Evolutionary conservation across 53 echinoderm and acorn worm species (phyloP).

Genomic region (Antedon mediterranea): DNA sequence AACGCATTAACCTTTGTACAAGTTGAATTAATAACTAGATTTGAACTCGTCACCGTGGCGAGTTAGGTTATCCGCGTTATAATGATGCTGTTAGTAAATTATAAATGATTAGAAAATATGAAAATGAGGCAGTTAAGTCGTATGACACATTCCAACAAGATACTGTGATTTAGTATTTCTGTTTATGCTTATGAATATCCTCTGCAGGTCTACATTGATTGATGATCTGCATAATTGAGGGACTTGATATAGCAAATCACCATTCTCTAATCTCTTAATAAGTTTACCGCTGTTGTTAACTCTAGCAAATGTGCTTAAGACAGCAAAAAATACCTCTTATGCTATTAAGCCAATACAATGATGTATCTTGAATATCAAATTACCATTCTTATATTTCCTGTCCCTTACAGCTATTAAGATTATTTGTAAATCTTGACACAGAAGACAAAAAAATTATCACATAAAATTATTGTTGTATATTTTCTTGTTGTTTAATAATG

Average conservation of each 20-base stretch:
- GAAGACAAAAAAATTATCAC: background rate
- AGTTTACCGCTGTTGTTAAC: constrained; percentile 1
- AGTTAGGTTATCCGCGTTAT: no score
- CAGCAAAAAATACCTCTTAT: background rate
- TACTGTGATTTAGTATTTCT: background rate
- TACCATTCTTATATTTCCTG: constrained; percentile 1
- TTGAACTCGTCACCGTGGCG: no score
- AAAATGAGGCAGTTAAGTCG: background rate
- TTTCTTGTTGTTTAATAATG: no score
- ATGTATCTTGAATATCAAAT: background rate
- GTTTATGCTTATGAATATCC: background rate
- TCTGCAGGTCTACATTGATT: background rate
- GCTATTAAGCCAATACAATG: constrained; percentile 1
- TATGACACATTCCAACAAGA: background rate
- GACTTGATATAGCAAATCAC: background rate
- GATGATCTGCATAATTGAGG: constrained; percentile 1
- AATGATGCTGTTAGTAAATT: constrained; percentile 1
- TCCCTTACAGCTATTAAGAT: background rate
- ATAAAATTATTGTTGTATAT: background rate
- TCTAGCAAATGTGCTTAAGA: background rate
- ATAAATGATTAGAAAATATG: background rate
- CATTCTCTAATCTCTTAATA: background rate
- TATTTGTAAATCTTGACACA: background rate
- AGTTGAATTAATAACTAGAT: background rate
- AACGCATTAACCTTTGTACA: background rate